Evolutionary conservation across 2,888 invertebrate species (phyloP).

Genomic region (Cerceris rybyensis): DNA sequence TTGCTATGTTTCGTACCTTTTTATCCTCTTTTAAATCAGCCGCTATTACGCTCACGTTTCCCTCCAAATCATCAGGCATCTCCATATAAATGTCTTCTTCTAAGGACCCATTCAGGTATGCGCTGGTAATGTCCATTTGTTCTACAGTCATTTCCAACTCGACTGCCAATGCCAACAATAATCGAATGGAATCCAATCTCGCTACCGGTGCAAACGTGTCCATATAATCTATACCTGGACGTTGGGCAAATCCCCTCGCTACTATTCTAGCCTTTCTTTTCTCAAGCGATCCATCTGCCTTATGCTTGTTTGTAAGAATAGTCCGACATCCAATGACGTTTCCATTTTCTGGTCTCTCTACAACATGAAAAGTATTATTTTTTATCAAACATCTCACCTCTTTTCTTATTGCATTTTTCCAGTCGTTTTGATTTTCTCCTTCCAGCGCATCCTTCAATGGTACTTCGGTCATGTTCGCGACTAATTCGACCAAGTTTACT

Average conservation of each 20-base stretch:
- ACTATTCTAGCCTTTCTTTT: slow-evolving; percentile 7
- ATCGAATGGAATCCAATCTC: background rate
- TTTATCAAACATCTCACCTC: too few species aligned
- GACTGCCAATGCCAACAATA: background rate
- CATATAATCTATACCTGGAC: background rate
- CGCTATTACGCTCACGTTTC: background rate
- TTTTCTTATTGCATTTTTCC: too few species aligned
- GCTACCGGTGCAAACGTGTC: too few species aligned
- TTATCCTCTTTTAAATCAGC: background rate
- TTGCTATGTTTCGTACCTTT: background rate
- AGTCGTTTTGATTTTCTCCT: too few species aligned
- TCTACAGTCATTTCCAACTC: background rate
- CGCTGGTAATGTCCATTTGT: slow-evolving; percentile 1
- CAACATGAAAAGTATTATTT: too few species aligned
- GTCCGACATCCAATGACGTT: background rate
- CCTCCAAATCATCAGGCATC: background rate
- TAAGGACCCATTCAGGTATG: slow-evolving; percentile 1
- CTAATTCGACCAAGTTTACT: too few species aligned
- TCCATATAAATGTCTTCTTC: slow-evolving; percentile 15
- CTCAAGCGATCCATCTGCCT: background rate
- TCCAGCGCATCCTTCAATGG: too few species aligned
- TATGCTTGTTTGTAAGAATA: background rate
- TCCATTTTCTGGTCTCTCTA: too few species aligned
- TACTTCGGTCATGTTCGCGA: too few species aligned
- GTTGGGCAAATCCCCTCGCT: background rate